Base-by-base conservation (phyloP, 1,140 invertebrate genomes). In the Drosophila tristis region DNA sequence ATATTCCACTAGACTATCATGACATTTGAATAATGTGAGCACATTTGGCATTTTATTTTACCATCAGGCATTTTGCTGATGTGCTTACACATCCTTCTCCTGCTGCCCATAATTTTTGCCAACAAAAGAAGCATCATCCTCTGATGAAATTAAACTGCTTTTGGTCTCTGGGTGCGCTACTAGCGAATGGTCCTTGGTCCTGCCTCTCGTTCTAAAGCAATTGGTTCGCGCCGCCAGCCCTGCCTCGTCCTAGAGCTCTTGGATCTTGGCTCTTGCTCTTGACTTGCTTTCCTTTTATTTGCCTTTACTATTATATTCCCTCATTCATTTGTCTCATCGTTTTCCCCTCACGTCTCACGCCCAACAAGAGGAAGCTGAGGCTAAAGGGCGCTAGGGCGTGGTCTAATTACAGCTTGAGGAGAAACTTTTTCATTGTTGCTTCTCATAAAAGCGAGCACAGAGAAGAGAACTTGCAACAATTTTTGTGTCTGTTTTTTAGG, bases 1-100 rank as follows among this genome's bases (percentile, higher is more conserved):
- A 20, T 54, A 54, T 74, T 43, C 55, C 71, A 68, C 60, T 86
- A 82, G 78, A 89, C 79, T 82, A 86, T 86, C 82, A 75, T 78
- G 68, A 78, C 84, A 87, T 89, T 87, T 87, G 82, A 87, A 87
- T 87, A 87, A 87, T 87, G 82, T 48, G 79, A 74, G 66, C 82
- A 82, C 82, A 87, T 87, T 87, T 87, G 84, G 82, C 71, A 89
- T 87, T 87, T 89, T 89, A 82, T 87, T 87, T 87, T 89, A 87
- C 78, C 84, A 87, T 87, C 78, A 76, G 82, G 75, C 84, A 87
- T 81, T 39, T 86, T 78, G 71, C 71, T 82, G 78, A 89, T 85
- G 74, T 81, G 78, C 82, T 64, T 61, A 80, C 76, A 67, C 53
- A 39, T 47, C 58, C 59, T 29, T 15, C 59, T 31, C 13, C 15